Evolutionary conservation across 1,140 invertebrate genomes (phyloP).

Genomic region (Procambarus virginalis): DNA sequence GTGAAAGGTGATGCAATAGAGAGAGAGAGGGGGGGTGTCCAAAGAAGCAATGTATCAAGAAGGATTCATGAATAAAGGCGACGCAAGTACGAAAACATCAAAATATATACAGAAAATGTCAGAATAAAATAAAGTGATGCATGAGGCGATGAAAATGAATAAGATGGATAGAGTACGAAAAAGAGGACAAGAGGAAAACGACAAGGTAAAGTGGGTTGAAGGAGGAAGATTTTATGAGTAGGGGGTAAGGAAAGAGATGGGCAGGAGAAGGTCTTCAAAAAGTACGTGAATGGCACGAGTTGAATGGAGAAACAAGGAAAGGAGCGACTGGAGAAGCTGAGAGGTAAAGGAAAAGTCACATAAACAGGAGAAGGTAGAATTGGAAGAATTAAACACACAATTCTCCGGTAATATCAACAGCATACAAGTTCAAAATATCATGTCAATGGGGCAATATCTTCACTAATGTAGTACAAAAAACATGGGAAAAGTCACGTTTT

Average conservation of each 20-base stretch:
- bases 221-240: not conserved
- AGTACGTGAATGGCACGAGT: not conserved
- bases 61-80: too few species aligned
- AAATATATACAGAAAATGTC: too few species aligned
- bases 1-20: not conserved
- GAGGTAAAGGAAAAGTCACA: too few species aligned
- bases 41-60: too few species aligned
- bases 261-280: not conserved
- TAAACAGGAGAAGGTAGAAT: too few species aligned
- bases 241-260: not conserved
- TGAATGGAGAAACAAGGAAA: not conserved
- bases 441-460: not conserved
- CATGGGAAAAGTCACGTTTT: too few species aligned
- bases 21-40: not conserved
- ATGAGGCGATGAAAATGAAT: too few species aligned
- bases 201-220: not conserved
- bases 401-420: not conserved
- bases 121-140: too few species aligned
- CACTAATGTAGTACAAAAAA: not conserved
- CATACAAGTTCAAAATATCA: not conserved
- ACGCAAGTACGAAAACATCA: too few species aligned
- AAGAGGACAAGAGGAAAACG: too few species aligned
- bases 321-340: not conserved
- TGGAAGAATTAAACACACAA: not conserved
- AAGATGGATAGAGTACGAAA: too few species aligned